Conservation (phyloP, 2,888 invertebrate genomes). For the Caenorhabditis sp. region DNA sequence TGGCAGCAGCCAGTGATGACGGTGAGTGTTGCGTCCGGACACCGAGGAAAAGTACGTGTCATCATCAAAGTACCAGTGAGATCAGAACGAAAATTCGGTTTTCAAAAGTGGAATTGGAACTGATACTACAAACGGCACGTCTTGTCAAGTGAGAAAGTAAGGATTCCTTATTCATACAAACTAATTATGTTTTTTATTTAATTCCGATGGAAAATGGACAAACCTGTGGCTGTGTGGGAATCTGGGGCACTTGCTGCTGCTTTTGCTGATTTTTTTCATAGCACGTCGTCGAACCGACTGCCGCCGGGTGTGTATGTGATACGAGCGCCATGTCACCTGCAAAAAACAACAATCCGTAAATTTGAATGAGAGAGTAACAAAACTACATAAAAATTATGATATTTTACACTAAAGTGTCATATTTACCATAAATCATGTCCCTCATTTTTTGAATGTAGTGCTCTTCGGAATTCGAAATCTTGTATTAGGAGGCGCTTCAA, state of each 20-base stretch:
- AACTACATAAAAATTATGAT: background rate
- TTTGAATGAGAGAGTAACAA: conserved; percentile 3
- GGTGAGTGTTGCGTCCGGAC: conserved; percentile 9
- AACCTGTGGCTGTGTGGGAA: conserved; percentile 62
- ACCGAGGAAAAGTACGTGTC: conserved; percentile 36
- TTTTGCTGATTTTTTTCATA: conserved; percentile 67
- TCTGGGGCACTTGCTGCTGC: conserved; percentile 54
- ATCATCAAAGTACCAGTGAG: conserved; percentile 16
- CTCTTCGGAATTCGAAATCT: conserved; percentile 20
- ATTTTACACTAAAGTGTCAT: background rate
- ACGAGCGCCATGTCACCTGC: conserved; percentile 74
- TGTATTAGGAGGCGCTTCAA: conserved; percentile 21
- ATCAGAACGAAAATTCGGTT: conserved; percentile 22
- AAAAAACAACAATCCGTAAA: conserved; percentile 21
- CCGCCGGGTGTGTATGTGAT: conserved; percentile 69
- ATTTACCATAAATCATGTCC: conserved; percentile 61
- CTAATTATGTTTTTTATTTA: too few species aligned
- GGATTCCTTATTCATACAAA: too few species aligned
- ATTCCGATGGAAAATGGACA: conserved; percentile 11
- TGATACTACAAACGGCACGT: background rate
- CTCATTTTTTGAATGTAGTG: conserved; percentile 44
- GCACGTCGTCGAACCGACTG: conserved; percentile 70
- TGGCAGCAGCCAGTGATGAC: conserved; percentile 23
- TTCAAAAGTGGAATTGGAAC: background rate
- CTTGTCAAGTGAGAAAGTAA: too few species aligned